Percentiles rank a stretch among this genome's conserved stretches.
phyloP scores from a whole-genome alignment of 1,140 invertebrate genomes.

The Drosophila repletoides region DNA sequence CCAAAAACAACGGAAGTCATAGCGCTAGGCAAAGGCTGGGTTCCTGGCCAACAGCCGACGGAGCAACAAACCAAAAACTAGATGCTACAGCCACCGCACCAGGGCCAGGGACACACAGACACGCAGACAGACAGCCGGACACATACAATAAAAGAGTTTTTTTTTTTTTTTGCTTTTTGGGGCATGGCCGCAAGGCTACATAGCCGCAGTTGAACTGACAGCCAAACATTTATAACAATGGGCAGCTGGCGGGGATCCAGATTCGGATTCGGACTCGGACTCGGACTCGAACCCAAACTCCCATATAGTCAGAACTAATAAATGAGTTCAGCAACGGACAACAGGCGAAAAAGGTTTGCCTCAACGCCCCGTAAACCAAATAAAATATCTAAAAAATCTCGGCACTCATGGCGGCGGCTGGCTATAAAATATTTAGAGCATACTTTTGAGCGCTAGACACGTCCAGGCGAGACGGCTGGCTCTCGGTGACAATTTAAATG shows the following conservation, averaged over 20 bases:
- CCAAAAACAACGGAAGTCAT: constrained; percentile 62
- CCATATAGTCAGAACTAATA: constrained; percentile 66
- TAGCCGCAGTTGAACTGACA: constrained; percentile 53
- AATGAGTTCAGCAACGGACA: constrained; percentile 68
- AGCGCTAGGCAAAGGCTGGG: constrained; percentile 48
- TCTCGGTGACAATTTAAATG: constrained; percentile 52
- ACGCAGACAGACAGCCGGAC: constrained; percentile 41
- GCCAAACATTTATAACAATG: constrained; percentile 74
- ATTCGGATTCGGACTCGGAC: not conserved
- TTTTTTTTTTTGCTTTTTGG: constrained; percentile 16
- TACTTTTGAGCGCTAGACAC: constrained; percentile 34
- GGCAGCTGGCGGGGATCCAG: constrained; percentile 12
- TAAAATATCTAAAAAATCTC: constrained; percentile 59
- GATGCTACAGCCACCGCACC: not conserved
- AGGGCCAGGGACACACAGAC: not conserved
- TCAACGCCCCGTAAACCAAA: constrained; percentile 54
- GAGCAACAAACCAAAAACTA: constrained; percentile 38
- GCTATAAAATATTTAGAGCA: constrained; percentile 72
- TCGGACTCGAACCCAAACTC: not conserved
- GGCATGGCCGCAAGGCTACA: constrained; percentile 53
- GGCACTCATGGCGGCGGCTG: constrained; percentile 16
- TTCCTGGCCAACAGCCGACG: constrained; percentile 36
- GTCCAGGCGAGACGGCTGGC: not conserved
- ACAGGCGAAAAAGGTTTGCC: constrained; percentile 41
- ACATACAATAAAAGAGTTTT: constrained; percentile 59